Evolutionary conservation across 2,888 invertebrate genomes (phyloP).

Genomic region (Dolomedes plantarius): DNA sequence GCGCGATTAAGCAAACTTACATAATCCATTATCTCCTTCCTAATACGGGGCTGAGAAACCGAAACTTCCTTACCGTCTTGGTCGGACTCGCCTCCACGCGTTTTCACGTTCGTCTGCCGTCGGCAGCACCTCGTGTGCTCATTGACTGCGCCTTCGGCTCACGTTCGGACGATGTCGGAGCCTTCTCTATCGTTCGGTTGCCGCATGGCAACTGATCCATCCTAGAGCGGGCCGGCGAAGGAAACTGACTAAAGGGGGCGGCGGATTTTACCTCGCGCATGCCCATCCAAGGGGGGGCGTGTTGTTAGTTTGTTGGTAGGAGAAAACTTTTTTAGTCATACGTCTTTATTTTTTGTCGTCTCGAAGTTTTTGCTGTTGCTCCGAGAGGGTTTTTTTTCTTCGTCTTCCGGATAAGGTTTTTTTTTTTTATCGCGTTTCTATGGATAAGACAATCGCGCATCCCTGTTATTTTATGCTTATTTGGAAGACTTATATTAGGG

Average conservation of each 20-base stretch:
- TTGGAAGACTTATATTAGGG: no score
- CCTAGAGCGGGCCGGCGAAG: conserved; percentile 33
- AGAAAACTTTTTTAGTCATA: conserved; percentile 16
- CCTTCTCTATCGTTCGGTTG: conserved; percentile 27
- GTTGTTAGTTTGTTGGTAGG: conserved; percentile 56
- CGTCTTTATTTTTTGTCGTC: neutral
- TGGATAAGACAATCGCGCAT: no score
- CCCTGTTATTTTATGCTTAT: no score
- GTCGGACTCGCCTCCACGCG: neutral
- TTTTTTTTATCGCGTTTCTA: no score
- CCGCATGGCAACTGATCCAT: conserved; percentile 65
- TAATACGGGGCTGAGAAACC: no score
- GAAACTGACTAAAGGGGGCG: conserved; percentile 56
- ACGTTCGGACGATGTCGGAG: conserved; percentile 1
- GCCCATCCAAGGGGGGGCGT: conserved; percentile 44
- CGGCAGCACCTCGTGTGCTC: conserved; percentile 15
- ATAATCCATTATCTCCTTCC: no score
- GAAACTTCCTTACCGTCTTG: neutral
- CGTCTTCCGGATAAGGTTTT: neutral
- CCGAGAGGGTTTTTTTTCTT: conserved; percentile 4
- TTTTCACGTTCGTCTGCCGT: neutral
- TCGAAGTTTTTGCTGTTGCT: conserved; percentile 15
- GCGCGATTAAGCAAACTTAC: no score
- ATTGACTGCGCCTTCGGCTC: conserved; percentile 5
- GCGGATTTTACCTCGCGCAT: conserved; percentile 45